Conservation (phyloP, 1,140 invertebrate species). For the Manduca sexta region DNA sequence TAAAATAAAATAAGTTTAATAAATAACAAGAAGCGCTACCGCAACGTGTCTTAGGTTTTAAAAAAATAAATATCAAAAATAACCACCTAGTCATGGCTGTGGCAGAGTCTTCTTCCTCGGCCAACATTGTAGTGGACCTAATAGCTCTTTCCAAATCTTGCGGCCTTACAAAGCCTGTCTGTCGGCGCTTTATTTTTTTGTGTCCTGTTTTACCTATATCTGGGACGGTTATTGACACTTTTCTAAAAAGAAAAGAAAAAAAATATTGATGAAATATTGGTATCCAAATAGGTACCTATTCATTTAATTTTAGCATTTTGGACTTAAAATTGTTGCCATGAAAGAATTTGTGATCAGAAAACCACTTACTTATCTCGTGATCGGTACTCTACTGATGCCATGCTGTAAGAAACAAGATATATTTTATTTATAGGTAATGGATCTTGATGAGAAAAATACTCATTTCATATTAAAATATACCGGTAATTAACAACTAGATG, state of each 20-base stretch:
- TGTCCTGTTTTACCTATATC: conserved; percentile 10
- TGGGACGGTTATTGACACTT: conserved; percentile 42
- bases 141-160: conserved; percentile 30
- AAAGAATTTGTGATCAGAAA: too few relatives aligned
- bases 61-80: conserved; percentile 1
- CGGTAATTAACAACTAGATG: conserved; percentile 1
- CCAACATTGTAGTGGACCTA: not conserved
- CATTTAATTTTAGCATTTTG: too few relatives aligned
- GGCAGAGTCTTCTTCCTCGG: not conserved
- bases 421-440: not conserved
- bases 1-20: too few relatives aligned
- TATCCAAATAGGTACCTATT: too few relatives aligned
- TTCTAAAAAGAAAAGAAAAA: conserved; percentile 20
- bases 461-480: too few relatives aligned
- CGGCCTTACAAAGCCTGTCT: conserved; percentile 41
- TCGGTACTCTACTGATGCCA: conserved; percentile 5
- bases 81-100: not conserved
- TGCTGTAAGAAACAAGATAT: conserved; percentile 24
- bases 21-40: too few relatives aligned
- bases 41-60: not conserved
- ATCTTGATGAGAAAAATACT: not conserved
- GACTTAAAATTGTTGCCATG: too few relatives aligned
- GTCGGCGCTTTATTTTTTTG: conserved; percentile 40
- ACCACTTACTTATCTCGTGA: conserved; percentile 7
- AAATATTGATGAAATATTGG: too few relatives aligned